Base-by-base conservation (phyloP, 2,113 vertebrate genomes). In the Datnioides undecimradiatus region DNA sequence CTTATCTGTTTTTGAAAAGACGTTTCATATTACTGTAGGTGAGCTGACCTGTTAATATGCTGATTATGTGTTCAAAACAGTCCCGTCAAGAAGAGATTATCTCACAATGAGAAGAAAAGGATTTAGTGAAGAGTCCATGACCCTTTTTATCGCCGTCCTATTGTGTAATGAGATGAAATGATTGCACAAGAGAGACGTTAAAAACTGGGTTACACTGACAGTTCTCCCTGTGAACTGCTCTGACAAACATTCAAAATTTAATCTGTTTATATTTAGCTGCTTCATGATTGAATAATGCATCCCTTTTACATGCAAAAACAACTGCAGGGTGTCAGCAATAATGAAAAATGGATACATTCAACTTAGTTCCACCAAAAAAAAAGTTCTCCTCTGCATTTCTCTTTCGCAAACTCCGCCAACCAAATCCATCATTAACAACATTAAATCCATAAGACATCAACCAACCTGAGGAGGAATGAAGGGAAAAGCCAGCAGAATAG, bases 251-350 rank as follows among this genome's bases (percentile, higher is more conserved):
- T 94, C 81, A 92, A 94, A 93, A 88, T 94, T 92, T 92, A 94
- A 94, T 93, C 90, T 94, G 93, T 94, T 94, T 94, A 93, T 92
- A 91, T 93, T 93, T 94, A 94, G 92, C 87, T 74, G 81, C 91
- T 82, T 86, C 90, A 81, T 85, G 82, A 91, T 86, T 95, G 73
- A 94, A 92, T 92, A 91, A 93, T 93, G 91, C 73, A 90, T 72
- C 74, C 81, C 70, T 84, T 80, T 90, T 77, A 91, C 90, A 90
- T 83, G 73, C 87, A 88, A 86, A 92, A 88, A 90, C 91, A 91
- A 91, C 90, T 88, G 87, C 89, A 87, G 90, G 88, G 89, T 70
- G 88, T 92, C 87, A 66, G 82, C 55, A 6, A 87, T 89, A 80
- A 88, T 88, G 78, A 87, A 92, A 92, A 91, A 91, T 88, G 66